Percentiles rank a stretch among this genome's conserved stretches.
Evolutionary conservation across 64 coral and sea anemone species (phyloP).

Genomic region (Cladopsammia gracilis): DNA sequence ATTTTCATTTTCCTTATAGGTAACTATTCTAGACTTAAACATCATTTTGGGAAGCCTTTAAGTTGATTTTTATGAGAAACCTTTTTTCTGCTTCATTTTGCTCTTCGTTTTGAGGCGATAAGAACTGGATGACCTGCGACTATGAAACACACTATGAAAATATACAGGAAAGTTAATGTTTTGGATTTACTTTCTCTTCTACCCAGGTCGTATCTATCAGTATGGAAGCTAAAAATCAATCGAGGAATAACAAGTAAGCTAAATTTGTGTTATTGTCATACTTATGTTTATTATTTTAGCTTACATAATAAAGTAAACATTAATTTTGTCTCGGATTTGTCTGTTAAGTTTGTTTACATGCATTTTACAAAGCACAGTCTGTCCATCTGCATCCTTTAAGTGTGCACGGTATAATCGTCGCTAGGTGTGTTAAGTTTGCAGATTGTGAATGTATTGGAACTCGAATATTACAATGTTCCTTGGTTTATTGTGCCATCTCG

Average conservation of each 20-base stretch:
- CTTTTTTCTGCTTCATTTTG: neutral
- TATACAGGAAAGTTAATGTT: neutral
- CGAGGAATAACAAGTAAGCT: neutral
- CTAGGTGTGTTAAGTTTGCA: constrained; percentile 2
- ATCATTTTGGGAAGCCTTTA: neutral
- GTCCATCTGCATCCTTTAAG: neutral
- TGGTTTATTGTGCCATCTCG: neutral
- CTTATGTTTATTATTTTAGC: neutral
- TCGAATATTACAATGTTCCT: neutral
- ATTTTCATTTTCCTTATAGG: neutral
- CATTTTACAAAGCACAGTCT: neutral
- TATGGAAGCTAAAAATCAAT: neutral
- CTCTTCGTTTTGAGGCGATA: neutral
- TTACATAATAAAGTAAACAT: neutral
- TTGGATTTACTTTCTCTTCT: constrained; percentile 1
- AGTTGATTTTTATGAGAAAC: neutral
- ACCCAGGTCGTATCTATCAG: neutral
- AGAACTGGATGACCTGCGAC: neutral
- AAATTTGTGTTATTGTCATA: neutral
- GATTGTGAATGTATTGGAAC: neutral
- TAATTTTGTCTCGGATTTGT: neutral
- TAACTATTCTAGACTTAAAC: neutral
- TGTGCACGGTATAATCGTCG: neutral
- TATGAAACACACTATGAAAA: neutral
- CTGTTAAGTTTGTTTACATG: neutral